phyloP scores from a whole-genome alignment of 2,113 vertebrate species.

The Perca flavescens region DNA sequence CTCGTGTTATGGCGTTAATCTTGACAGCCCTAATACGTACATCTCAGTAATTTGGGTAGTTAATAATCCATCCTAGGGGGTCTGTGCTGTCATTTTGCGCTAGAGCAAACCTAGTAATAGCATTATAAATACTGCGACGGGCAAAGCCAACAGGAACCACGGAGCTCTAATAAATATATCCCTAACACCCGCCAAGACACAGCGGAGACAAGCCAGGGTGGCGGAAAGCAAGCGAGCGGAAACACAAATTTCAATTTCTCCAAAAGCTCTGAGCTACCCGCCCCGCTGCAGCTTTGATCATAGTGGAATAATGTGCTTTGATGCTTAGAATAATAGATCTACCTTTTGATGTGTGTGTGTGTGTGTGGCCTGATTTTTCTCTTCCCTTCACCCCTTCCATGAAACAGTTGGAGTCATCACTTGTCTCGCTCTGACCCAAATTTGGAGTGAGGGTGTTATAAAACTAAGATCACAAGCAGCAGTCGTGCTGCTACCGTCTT shows the following conservation, averaged over 20 bases:
- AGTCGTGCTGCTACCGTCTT: conserved; percentile 1
- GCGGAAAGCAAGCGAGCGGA: conserved; percentile 51
- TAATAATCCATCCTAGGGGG: conserved; percentile 30
- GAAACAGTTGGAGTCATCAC: conserved; percentile 62
- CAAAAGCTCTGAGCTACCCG: conserved; percentile 64
- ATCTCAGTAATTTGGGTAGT: conserved; percentile 2
- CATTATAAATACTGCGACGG: conserved; percentile 13
- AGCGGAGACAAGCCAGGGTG: conserved; percentile 29
- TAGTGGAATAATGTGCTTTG: conserved; percentile 73
- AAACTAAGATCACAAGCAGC: conserved; percentile 57
- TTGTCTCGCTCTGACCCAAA: conserved; percentile 60
- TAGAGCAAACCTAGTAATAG: conserved; percentile 39
- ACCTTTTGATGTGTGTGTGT: conserved; percentile 76
- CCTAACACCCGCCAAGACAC: not conserved
- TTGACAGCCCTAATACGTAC: too few species aligned
- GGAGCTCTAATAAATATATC: conserved; percentile 46
- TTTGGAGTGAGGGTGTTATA: conserved; percentile 53
- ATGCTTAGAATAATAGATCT: conserved; percentile 77
- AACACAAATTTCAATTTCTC: conserved; percentile 72
- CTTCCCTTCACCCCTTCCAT: conserved; percentile 26
- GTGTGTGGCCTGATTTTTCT: conserved; percentile 9
- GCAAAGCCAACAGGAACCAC: conserved; percentile 25
- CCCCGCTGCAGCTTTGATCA: conserved; percentile 73
- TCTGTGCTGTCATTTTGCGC: conserved; percentile 33
- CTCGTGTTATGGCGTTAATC: too few species aligned